Percentiles rank a stretch among this genome's conserved stretches.
These are phyloP conservation scores for Calameuta pallipes DNA, from an alignment of 2,888 invertebrate genomes.

Conservation along the genomic window DNA sequence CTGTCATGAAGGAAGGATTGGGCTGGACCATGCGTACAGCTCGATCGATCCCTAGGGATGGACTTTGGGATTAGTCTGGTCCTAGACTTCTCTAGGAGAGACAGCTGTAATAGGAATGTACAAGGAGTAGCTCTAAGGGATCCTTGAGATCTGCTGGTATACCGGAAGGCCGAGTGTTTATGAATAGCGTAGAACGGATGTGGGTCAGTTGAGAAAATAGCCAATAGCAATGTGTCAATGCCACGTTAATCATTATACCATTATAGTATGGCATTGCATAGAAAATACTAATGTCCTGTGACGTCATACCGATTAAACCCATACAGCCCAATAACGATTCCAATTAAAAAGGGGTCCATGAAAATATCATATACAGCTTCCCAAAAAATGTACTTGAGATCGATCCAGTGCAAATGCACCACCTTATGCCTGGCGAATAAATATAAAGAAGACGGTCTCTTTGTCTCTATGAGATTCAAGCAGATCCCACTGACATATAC, in stretches of 20 bases:
- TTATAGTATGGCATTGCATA: background rate
- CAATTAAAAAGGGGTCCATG: background rate
- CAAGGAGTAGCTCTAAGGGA: background rate
- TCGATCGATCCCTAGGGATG: background rate
- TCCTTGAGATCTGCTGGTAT: background rate
- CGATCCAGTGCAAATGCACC: background rate
- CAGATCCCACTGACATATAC: background rate
- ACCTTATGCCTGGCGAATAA: background rate
- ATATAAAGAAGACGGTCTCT: background rate
- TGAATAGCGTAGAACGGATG: slow-evolving; percentile 1
- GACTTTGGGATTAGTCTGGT: background rate
- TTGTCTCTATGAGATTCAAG: background rate
- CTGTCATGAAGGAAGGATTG: background rate
- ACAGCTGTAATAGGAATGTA: background rate
- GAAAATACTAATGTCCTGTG: background rate
- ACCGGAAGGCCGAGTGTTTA: slow-evolving; percentile 5
- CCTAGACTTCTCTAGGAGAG: background rate
- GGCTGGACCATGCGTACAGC: background rate
- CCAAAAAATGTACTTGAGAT: background rate
- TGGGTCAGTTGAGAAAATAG: slow-evolving; percentile 7
- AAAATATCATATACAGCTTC: background rate
- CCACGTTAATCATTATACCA: background rate
- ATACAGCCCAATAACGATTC: background rate
- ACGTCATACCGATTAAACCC: background rate
- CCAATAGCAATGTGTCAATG: background rate